A percentile compares a stretch with the other conserved stretches of the same genome.
Conservation (phyloP, 2,888 invertebrate genomes). For the Drosophila recens region DNA sequence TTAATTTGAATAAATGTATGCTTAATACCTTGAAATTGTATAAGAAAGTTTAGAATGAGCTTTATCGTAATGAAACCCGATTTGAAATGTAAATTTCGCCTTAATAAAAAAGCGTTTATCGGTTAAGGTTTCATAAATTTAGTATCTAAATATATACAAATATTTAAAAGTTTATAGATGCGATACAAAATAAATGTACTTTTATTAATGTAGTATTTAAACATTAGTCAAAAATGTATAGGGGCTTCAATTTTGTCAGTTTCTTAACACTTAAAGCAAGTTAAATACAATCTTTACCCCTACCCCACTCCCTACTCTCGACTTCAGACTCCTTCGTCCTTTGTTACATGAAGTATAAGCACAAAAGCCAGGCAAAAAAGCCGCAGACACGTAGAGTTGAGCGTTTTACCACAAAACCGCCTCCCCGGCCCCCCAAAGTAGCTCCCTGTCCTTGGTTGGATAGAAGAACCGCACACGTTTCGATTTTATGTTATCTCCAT, state of each 20-base stretch:
- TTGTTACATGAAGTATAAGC: slow-evolving; percentile 13
- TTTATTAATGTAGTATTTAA: background rate
- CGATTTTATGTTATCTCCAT: slow-evolving; percentile 78
- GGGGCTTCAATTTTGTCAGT: slow-evolving; percentile 6
- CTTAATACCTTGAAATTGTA: no score
- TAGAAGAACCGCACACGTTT: slow-evolving; percentile 57
- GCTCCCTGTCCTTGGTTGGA: slow-evolving; percentile 8
- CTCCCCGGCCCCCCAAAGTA: slow-evolving; percentile 9
- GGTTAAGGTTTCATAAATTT: no score
- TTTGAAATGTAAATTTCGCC: no score
- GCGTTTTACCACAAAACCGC: slow-evolving; percentile 77
- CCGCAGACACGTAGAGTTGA: slow-evolving; percentile 75
- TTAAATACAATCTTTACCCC: slow-evolving; percentile 3
- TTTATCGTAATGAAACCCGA: no score
- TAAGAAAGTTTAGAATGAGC: background rate
- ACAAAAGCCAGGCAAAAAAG: slow-evolving; percentile 57
- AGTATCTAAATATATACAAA: no score
- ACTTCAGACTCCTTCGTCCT: slow-evolving; percentile 4
- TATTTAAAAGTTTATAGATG: background rate
- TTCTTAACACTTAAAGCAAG: slow-evolving; percentile 21
- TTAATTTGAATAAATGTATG: no score
- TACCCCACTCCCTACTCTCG: background rate
- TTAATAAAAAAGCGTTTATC: no score
- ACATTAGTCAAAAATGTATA: slow-evolving; percentile 5
- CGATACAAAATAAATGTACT: background rate